Evolutionary conservation across 2,888 invertebrate genomes (phyloP), one percentile per base, ranked within the genome.

Genomic region (Shargacucullia verbasci): DNA sequence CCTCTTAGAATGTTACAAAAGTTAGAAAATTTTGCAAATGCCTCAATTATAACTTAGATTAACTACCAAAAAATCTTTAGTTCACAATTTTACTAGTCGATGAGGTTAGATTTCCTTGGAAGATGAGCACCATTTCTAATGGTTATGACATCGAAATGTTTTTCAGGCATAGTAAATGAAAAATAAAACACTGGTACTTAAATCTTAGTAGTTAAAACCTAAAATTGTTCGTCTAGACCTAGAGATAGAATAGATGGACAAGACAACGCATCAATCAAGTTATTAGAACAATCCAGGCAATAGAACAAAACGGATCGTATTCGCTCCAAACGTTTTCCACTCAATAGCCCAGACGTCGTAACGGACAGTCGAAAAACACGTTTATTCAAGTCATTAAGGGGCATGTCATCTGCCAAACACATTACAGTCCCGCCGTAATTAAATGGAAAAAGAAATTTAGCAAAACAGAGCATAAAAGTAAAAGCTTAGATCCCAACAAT

Each of bases 401-500:
- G 68, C 74, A 72, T 81, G 87, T 87, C 88, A 86, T 84, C 84
- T 87, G 86, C 85, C 82, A 85, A 84, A 84, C 83, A 81, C 90
- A 89, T 89, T 89, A 86, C 82, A 75, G 57, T 78, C 79, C 83
- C 81, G 73, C 69, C 62, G 87, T 90, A 91, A 91, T 91, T 90
- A 90, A 90, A 90, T 88, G 87, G 87, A 87, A 82, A 89, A 84
- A 85, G 87, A 86, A 88, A 86, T 92, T 87, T 84, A 83, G 86
- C 86, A 85, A 90, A 91, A 91, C 86, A 86, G 90, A 85, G 87
- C 89, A 89, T 91, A 89, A 91, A 91, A 85, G 89, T 90, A 89
- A 91, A 87, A 90, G 89, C 72, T 73, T 72, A 73, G 61, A 45
- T 34, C 54, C 69, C 67, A 80, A 79, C 83, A 79, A 87, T 87